Base-by-base conservation (phyloP, 2,888 invertebrate genomes). In the Leucoma salicis region DNA sequence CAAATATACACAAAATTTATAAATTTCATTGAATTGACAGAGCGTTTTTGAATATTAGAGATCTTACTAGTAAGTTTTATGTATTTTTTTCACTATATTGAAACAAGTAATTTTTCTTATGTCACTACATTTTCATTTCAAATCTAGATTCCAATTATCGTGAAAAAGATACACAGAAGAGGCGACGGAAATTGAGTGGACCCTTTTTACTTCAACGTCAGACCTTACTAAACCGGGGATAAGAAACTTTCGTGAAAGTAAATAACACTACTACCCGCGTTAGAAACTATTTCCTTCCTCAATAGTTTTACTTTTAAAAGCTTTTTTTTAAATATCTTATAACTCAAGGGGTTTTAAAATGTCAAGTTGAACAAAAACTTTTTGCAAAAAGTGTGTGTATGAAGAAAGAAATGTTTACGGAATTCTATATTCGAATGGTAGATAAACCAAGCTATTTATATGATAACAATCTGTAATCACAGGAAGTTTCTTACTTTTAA, bases 141-240 rank as follows among this genome's bases (percentile, higher is more conserved):
- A 21, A 35, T 24, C 13, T 7, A 16, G 6, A 45, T 35, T 42
- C 29, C 44, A 42, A 49, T 49, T 47, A 42, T 57, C 38, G 27
- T n/a, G 56, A 74, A 46, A 47, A 55, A 51, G 66, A 70, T 38
- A 36, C 47, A 35, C 25, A 39, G 57, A 59, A 56, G 60, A 55
- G 44, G 49, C 21, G 52, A 51, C 74, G 77, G 76, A 79, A 78
- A 80, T 78, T 78, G 74, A 66, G 61, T 55, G 50, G 71, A 80
- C 78, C 79, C 78, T 77, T 74, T 71, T 79, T 75, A 76, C 69
- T 70, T 55, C 47, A 52, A 52, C 49, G 40, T 43, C 42, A 49
- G 54, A 54, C 52, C 48, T 49, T 39, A 44, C 38, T 43, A 46
- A 57, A 52, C 45, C 31, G 35, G 10, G 53, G 46, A 49, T 52